Conservation (phyloP, 2,888 invertebrate genomes). For the Xestia sexstrigata region DNA sequence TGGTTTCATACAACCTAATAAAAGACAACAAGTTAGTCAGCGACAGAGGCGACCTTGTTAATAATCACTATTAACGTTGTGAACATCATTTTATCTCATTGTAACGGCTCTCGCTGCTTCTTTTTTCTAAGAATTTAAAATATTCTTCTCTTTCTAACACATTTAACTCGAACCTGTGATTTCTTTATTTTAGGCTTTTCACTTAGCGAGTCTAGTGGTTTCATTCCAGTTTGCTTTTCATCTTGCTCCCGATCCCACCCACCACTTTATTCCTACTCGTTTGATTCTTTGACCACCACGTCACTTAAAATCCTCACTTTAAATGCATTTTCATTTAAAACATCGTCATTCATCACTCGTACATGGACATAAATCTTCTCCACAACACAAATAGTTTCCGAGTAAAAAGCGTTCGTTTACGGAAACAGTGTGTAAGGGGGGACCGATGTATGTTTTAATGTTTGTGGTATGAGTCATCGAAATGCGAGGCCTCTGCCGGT, state of each 20-base stretch:
- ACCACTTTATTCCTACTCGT: too few relatives aligned
- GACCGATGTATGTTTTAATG: conserved; percentile 5
- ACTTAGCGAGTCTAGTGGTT: neutral
- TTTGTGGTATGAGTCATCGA: conserved; percentile 29
- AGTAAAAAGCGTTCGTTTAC: conserved; percentile 42
- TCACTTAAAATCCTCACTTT: neutral
- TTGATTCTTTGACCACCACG: too few relatives aligned
- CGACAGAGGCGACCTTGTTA: neutral
- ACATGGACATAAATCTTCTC: conserved; percentile 28
- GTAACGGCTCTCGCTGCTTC: neutral
- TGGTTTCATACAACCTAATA: neutral
- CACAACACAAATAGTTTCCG: conserved; percentile 25
- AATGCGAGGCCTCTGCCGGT: conserved; percentile 1
- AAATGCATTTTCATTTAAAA: conserved; percentile 19
- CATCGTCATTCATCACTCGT: conserved; percentile 9
- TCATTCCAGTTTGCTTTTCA: neutral
- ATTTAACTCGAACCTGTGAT: neutral
- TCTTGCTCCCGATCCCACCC: neutral
- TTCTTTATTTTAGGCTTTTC: neutral
- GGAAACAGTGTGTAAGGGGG: conserved; percentile 24
- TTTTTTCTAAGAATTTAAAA: neutral
- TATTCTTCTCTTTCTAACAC: neutral
- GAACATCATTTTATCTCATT: neutral
- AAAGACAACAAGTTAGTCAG: neutral
- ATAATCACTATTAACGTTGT: neutral